A percentile compares a stretch with the other conserved stretches of the same genome.
These are phyloP conservation scores for Zhuqinia jingwanae DNA, from an alignment of 2,888 invertebrate genomes.

Conservation along the genomic window DNA sequence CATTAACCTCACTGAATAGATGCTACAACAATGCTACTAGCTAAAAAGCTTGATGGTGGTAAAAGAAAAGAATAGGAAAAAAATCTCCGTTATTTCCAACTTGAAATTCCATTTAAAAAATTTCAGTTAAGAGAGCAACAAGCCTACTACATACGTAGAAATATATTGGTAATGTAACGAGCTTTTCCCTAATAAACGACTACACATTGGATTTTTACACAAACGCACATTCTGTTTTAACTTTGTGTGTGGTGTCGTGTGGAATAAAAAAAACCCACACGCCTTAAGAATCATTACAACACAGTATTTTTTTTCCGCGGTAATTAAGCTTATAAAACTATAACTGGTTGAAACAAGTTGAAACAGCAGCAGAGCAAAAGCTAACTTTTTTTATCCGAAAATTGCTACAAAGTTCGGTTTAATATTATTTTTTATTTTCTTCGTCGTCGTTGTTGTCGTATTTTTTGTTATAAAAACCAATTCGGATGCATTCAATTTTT, in stretches of 20 bases:
- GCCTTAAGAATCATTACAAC: conserved; percentile 55
- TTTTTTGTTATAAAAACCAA: not conserved
- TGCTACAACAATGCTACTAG: no score
- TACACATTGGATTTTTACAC: not conserved
- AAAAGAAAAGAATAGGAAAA: no score
- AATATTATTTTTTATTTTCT: no score
- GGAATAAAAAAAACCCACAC: conserved; percentile 26
- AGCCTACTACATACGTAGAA: not conserved
- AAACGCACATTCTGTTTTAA: not conserved
- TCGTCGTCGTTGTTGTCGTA: no score
- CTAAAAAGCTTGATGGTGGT: no score
- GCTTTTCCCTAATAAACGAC: not conserved
- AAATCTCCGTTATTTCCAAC: no score
- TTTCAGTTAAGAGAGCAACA: no score
- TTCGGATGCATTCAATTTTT: not conserved
- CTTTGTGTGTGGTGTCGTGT: not conserved
- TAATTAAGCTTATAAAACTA: conserved; percentile 58
- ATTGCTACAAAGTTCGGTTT: no score
- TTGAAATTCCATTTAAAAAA: no score
- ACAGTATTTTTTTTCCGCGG: conserved; percentile 36
- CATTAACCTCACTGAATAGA: conserved; percentile 20
- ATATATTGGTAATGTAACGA: not conserved
- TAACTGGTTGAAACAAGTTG: no score
- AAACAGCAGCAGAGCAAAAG: no score
- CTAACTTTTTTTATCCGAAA: no score